These are phyloP conservation scores for Hippopotamyrus pictus DNA, from an alignment of 2,797 vertebrate genomes.

Conservation along the genomic window DNA sequence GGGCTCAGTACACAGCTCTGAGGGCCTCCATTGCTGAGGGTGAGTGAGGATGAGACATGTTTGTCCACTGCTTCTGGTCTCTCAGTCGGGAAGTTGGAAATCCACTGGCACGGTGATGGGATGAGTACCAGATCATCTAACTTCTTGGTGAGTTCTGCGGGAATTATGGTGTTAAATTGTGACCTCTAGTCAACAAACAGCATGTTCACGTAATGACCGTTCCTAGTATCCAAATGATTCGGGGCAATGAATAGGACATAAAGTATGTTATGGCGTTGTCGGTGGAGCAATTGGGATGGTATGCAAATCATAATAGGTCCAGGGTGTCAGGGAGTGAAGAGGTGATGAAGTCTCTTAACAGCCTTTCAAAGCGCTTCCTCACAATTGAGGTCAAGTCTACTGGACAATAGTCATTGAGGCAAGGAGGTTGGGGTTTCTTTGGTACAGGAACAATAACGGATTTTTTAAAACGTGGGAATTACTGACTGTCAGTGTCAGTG, in stretches of 20 bases:
- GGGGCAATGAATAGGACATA: too few species aligned
- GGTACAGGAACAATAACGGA: slow-evolving; percentile 14
- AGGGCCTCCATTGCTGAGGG: too few species aligned
- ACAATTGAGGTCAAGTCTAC: neutral
- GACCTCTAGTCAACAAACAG: neutral
- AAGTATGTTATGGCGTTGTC: too few species aligned
- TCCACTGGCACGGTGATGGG: neutral
- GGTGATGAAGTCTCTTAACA: neutral
- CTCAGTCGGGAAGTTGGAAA: neutral
- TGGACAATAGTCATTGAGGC: neutral
- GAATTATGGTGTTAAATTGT: neutral
- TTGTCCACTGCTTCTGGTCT: neutral
- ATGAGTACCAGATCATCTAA: neutral
- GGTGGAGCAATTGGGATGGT: too few species aligned
- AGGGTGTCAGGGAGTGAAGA: neutral
- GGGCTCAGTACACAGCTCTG: neutral
- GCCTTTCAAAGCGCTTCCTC: slow-evolving; percentile 10
- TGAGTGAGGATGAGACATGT: neutral
- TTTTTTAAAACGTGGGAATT: slow-evolving; percentile 3
- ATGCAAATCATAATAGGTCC: neutral
- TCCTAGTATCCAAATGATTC: neutral
- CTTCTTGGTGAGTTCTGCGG: neutral
- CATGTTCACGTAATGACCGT: neutral
- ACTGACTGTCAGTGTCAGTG: neutral
- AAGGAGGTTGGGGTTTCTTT: neutral